Evolutionary conservation across 2,113 vertebrate species (phyloP).

Genomic region (Gracilinanus agilis): DNA sequence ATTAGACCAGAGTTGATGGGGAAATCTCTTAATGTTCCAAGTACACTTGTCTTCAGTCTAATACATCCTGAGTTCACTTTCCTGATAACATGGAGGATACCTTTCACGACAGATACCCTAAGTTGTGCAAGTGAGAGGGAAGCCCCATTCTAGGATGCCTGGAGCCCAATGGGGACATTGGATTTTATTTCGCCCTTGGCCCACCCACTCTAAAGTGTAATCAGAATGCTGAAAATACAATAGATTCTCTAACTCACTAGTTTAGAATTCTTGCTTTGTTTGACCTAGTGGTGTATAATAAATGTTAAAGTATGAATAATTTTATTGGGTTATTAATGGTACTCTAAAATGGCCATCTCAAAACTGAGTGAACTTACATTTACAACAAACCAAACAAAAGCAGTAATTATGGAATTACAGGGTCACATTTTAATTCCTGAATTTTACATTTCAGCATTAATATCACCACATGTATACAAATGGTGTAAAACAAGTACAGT

Average conservation of each 20-base stretch:
- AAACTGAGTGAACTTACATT: slow-evolving; percentile 72
- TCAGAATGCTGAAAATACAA: slow-evolving; percentile 21
- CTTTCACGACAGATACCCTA: slow-evolving; percentile 44
- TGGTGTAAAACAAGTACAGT: slow-evolving; percentile 96
- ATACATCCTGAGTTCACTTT: background rate
- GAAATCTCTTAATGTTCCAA: background rate
- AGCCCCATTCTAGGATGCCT: slow-evolving; percentile 23
- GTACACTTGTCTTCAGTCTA: background rate
- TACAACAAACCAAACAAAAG: slow-evolving; percentile 87
- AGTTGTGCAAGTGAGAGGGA: background rate
- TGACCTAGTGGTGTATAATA: slow-evolving; percentile 46
- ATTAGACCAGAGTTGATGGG: background rate
- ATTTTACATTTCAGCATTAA: slow-evolving; percentile 93
- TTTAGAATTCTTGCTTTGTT: slow-evolving; percentile 24
- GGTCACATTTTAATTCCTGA: slow-evolving; percentile 99
- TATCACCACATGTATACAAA: slow-evolving; percentile 97
- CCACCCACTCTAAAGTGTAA: background rate
- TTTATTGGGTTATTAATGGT: slow-evolving; percentile 62
- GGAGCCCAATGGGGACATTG: background rate
- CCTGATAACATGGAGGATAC: fast-evolving
- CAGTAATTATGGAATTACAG: slow-evolving; percentile 90
- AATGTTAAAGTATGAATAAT: slow-evolving; percentile 53
- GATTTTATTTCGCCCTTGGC: slow-evolving; percentile 35
- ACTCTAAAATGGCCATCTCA: slow-evolving; percentile 66
- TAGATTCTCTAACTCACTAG: fast-evolving